These are phyloP conservation scores for Pseudomyrmex dendroicus DNA, from an alignment of 1,140 invertebrate genomes.

Conservation along the genomic window DNA sequence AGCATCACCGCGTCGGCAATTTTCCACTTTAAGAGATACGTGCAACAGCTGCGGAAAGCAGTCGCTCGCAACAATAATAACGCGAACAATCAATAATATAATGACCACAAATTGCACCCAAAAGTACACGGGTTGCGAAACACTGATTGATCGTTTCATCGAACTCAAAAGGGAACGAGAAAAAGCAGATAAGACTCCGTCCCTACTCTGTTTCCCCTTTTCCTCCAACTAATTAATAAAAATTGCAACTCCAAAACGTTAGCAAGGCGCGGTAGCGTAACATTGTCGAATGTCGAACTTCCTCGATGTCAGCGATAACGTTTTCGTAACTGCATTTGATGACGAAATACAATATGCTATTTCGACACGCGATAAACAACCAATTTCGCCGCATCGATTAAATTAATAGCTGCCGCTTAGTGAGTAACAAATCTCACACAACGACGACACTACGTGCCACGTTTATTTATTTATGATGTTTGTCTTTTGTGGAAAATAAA, in stretches of 20 bases:
- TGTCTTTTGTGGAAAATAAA: constrained; percentile 16
- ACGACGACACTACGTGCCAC: neutral
- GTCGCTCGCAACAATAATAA: neutral
- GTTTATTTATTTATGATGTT: neutral
- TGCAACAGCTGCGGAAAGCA: constrained; percentile 8
- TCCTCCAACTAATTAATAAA: neutral
- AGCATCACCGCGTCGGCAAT: neutral
- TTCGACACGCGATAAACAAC: constrained; percentile 17
- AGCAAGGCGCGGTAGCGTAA: neutral
- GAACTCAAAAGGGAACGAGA: neutral
- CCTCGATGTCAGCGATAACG: neutral
- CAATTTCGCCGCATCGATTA: neutral
- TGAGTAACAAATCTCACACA: constrained; percentile 1
- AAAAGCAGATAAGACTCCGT: neutral
- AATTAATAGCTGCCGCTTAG: too few relatives aligned
- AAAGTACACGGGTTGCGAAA: neutral
- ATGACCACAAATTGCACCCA: neutral
- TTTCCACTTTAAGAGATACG: constrained; percentile 2
- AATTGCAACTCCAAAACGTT: neutral
- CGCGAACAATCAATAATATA: constrained; percentile 8
- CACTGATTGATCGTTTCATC: neutral
- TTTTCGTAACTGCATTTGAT: neutral
- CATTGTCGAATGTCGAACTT: neutral
- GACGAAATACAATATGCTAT: neutral
- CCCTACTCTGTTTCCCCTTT: too few relatives aligned